A percentile compares a stretch with the other conserved stretches of the same genome.
These are phyloP conservation scores for Gnatocerus cornutus DNA, from an alignment of 2,888 invertebrate genomes.

Conservation along the genomic window DNA sequence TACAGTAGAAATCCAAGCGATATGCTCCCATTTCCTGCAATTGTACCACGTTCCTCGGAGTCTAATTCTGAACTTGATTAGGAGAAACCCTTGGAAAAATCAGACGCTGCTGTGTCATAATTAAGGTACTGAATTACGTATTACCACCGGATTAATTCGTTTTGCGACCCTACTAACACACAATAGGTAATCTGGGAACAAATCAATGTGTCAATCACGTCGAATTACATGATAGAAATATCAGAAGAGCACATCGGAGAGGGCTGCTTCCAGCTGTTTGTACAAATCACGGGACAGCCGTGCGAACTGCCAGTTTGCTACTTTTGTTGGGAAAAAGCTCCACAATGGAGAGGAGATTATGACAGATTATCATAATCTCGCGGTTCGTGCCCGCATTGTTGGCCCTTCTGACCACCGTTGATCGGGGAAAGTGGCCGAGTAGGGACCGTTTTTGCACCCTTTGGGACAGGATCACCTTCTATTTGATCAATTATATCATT, in stretches of 20 bases:
- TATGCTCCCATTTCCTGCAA: not conserved
- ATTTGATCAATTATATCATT: too few species aligned
- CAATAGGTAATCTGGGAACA: conserved; percentile 28
- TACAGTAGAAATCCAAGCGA: conserved; percentile 3
- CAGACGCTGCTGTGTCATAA: not conserved
- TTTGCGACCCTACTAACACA: conserved; percentile 3
- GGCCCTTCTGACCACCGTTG: conserved; percentile 3
- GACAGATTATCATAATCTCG: conserved; percentile 50
- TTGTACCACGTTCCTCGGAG: not conserved
- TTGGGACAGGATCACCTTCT: too few species aligned
- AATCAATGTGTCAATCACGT: conserved; percentile 36
- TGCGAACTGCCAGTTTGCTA: conserved; percentile 49
- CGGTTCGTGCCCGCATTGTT: conserved; percentile 43
- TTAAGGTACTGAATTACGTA: not conserved
- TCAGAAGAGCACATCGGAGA: conserved; percentile 17
- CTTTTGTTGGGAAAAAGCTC: conserved; percentile 43
- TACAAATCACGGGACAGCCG: conserved; percentile 28
- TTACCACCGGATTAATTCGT: conserved; percentile 10
- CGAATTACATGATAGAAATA: conserved; percentile 36
- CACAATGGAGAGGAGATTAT: conserved; percentile 47
- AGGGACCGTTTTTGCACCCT: too few species aligned
- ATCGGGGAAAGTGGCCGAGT: not conserved
- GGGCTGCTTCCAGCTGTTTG: conserved; percentile 17
- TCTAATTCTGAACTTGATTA: not conserved
- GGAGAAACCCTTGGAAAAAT: conserved; percentile 12